Evolutionary conservation across 2,113 vertebrate genomes (phyloP), one percentile per base, ranked within the genome.

Genomic region (Apteryx owenii): DNA sequence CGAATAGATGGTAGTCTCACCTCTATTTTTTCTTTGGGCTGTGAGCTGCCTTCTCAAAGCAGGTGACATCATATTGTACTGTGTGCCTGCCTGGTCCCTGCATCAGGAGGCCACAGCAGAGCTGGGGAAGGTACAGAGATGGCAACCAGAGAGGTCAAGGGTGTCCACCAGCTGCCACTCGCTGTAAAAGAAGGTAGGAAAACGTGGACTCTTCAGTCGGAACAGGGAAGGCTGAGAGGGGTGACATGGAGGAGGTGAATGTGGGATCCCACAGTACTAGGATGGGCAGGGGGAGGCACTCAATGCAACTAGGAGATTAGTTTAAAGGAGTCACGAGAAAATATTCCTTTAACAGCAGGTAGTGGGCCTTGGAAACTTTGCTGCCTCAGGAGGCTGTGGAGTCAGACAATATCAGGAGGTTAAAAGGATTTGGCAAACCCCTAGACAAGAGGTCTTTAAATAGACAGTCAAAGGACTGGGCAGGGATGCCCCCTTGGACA

Each of bases 181-280:
- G 51, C 54, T 29, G 54, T 28, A 62, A 73, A 19, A 50, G 5
- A 51, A 38, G 26, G 33, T 58, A 75, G 64, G 38, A 50, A 91
- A 44, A 48, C n/a, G n/a, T 50, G 23, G 29, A 33, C 10, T 90
- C n/a, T 62, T 73, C 40, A 62, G 15, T 38, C 8, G 73, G 56
- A 83, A 69, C 15, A 82, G 13, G 5, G 28, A 84, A 79, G 42
- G 26, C 9, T 0, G 5, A 88, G 42, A 64, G 13, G 19, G 31
- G 44, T 46, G 19, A 4, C 12, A 48, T 5, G 46, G 56, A 71
- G 38, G 9, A 42, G 19, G 53, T 87, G 33, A 65, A 20, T 5
- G 20, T 25, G 62, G 36, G 88, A 85, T 64, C 33, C 13, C 8
- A 33, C 0, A 1, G 10, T 36, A 17, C 11, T 3, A 2, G 11